Evolutionary conservation across 1,140 invertebrate species (phyloP).

Genomic region (Drosophila leontia): DNA sequence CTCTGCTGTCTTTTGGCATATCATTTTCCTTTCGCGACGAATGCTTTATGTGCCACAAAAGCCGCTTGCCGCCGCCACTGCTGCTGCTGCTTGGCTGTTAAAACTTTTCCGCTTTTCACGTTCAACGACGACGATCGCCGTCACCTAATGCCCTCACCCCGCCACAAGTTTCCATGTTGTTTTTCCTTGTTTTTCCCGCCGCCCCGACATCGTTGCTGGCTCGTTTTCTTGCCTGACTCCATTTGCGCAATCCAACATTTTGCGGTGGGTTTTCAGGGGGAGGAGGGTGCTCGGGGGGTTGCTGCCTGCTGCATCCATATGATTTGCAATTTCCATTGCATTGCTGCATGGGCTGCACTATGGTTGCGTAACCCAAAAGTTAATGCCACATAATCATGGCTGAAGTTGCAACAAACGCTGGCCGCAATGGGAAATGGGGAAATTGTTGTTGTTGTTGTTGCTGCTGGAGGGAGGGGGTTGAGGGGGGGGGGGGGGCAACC

Average conservation of each 20-base stretch:
- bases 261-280: constrained; percentile 14
- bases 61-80: constrained; percentile 10
- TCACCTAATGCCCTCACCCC: constrained; percentile 55
- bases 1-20: constrained; percentile 17
- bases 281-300: background rate
- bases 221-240: constrained; percentile 59
- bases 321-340: constrained; percentile 79
- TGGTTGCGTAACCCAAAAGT: constrained; percentile 79
- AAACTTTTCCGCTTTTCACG: constrained; percentile 85
- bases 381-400: constrained; percentile 83
- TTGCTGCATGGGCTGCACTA: constrained; percentile 59
- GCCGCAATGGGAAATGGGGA: constrained; percentile 79
- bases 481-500: constrained; percentile 27
- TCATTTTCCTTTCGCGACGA: constrained; percentile 52
- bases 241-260: constrained; percentile 74
- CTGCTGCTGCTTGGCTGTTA: constrained; percentile 8
- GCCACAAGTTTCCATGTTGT: constrained; percentile 53
- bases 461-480: background rate
- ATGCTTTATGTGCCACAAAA: constrained; percentile 71
- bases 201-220: background rate
- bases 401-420: constrained; percentile 75
- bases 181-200: constrained; percentile 66
- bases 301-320: constrained; percentile 60
- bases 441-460: constrained; percentile 54
- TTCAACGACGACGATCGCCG: constrained; percentile 85